phyloP scores from a whole-genome alignment of 2,113 vertebrate genomes.

The Oreotrochilus melanogaster region DNA sequence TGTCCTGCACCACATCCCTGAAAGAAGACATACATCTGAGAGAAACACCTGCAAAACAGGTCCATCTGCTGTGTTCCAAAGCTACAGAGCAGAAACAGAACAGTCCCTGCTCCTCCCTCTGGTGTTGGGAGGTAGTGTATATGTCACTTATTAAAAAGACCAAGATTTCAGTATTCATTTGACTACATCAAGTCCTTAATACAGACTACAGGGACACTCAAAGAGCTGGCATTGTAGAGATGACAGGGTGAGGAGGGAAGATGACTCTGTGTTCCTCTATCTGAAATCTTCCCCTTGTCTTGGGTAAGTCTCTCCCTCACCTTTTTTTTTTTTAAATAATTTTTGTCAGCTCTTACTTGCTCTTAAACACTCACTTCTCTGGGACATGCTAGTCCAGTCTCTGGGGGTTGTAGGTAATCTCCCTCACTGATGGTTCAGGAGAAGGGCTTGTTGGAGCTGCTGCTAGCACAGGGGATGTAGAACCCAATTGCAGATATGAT shows the following conservation, averaged over 20 bases:
- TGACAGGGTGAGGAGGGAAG: neutral
- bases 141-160: neutral
- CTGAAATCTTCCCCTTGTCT: neutral
- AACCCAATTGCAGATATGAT: neutral
- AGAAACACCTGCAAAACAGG: neutral
- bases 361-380: slow-evolving; percentile 2
- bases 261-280: neutral
- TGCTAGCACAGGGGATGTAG: neutral
- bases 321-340: neutral
- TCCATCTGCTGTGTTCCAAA: neutral
- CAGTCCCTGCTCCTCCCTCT: neutral
- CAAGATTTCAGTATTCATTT: neutral
- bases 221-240: neutral
- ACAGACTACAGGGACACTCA: neutral
- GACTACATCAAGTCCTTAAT: neutral
- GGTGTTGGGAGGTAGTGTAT: neutral
- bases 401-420: neutral
- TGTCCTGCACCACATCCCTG: neutral
- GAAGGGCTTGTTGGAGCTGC: neutral
- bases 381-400: neutral
- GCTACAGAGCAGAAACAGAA: neutral
- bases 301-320: neutral
- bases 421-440: neutral
- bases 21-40: neutral
- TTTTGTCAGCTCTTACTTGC: neutral